Evolutionary conservation across 2,888 invertebrate species (phyloP).

Genomic region (Anoplius nigerrimus): DNA sequence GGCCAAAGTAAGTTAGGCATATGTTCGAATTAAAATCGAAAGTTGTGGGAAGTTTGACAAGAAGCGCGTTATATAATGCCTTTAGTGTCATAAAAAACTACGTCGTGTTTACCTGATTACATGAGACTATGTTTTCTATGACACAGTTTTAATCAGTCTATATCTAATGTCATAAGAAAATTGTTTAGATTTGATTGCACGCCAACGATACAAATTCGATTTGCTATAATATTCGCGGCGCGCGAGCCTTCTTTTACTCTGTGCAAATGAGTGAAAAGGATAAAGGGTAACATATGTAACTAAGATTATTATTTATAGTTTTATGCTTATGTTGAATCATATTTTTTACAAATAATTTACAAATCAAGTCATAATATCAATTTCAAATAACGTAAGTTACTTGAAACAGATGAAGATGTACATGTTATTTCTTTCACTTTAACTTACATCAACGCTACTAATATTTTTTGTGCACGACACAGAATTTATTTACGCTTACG

Average conservation of each 20-base stretch:
- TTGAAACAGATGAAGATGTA: slow-evolving; percentile 7
- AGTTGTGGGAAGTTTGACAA: slow-evolving; percentile 44
- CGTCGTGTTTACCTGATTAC: slow-evolving; percentile 47
- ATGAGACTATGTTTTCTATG: slow-evolving; percentile 55
- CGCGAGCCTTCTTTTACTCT: not conserved
- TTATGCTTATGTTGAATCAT: not conserved
- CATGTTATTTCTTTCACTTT: slow-evolving; percentile 30
- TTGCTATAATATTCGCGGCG: not conserved
- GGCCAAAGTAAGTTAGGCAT: slow-evolving; percentile 63
- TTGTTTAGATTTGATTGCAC: not conserved
- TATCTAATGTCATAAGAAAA: slow-evolving; percentile 53
- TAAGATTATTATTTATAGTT: not conserved
- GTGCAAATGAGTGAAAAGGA: too few species aligned
- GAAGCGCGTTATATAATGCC: slow-evolving; percentile 44
- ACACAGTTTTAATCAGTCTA: slow-evolving; percentile 48
- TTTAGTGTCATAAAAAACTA: slow-evolving; percentile 47
- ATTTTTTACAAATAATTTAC: not conserved
- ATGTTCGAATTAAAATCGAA: slow-evolving; percentile 45
- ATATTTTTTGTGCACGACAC: slow-evolving; percentile 31
- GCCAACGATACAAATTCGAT: not conserved
- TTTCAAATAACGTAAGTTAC: not conserved
- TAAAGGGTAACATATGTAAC: not conserved
- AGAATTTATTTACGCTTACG: slow-evolving; percentile 53
- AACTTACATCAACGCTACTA: slow-evolving; percentile 27
- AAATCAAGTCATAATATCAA: not conserved